Conservation (phyloP, 2,888 invertebrate genomes). For the Linnaemya vulpina region DNA sequence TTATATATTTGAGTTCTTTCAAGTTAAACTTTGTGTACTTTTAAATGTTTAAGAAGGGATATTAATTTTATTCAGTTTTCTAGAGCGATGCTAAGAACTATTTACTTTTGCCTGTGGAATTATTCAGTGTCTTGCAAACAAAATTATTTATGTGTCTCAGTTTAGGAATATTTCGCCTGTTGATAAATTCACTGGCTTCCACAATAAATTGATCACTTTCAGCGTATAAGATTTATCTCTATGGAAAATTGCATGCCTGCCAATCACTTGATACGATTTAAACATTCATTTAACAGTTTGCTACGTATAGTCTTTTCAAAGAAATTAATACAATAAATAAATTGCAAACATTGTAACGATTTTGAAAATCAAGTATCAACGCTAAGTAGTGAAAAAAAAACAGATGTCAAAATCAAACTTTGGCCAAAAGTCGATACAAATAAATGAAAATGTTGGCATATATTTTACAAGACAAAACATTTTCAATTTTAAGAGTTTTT, state of each 20-base stretch:
- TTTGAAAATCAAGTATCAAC: slow-evolving; percentile 8
- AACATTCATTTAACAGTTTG: slow-evolving; percentile 50
- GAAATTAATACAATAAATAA: slow-evolving; percentile 14
- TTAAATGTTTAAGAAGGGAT: too few relatives aligned
- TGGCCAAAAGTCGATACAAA: background rate
- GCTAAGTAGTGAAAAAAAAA: slow-evolving; percentile 12
- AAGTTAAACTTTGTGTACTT: too few relatives aligned
- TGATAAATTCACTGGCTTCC: slow-evolving; percentile 45
- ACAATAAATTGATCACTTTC: slow-evolving; percentile 26
- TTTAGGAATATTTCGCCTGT: background rate
- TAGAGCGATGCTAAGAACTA: too few relatives aligned
- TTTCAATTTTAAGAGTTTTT: background rate
- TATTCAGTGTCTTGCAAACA: background rate
- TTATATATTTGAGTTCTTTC: too few relatives aligned
- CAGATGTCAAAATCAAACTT: too few relatives aligned
- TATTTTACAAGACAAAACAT: background rate
- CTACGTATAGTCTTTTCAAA: slow-evolving; percentile 18
- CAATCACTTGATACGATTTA: slow-evolving; percentile 60
- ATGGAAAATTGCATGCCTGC: slow-evolving; percentile 62
- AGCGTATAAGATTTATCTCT: slow-evolving; percentile 33
- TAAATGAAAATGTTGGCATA: slow-evolving; percentile 57
- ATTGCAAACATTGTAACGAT: slow-evolving; percentile 20
- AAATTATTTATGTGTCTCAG: background rate
- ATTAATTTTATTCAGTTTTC: too few relatives aligned
- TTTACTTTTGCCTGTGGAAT: background rate